Base-by-base conservation (phyloP, 2,888 invertebrate genomes). In the Balanococcus diminutus region DNA sequence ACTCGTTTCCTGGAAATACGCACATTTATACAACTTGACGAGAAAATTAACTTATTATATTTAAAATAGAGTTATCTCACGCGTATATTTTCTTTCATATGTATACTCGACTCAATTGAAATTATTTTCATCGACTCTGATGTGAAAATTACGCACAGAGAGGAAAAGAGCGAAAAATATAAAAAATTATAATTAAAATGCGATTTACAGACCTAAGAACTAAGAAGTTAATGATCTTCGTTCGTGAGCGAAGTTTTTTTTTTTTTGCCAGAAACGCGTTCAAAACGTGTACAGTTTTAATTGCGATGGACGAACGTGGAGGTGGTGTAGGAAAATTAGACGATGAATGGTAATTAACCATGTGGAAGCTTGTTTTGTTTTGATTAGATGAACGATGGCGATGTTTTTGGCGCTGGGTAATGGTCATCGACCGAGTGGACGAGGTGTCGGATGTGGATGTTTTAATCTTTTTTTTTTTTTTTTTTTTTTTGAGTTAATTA, bases 361-460 rank as follows among this genome's bases (percentile, higher is more conserved):
- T 16, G 14, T 16, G 67, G 56, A 22, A 67, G 67, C 28, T 67
- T 67, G 67, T 25, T 61, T 61, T 61, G 61, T 61, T 67, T 28
- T 67, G 28, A 28, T 31, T 16, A 67, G 28, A 14, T 11, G 11
- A 56, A 56, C 56, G 56, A 51, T 19, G 6, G 22, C 22, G 6
- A 8, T 56, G 19, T 67, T 31, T 67, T 67, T 16, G 67, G 28
- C 67, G 67, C n/a, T n/a, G n/a, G n/a, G 14, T 22, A 25, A 67
- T 67, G 67, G 67, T 67, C 67, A 67, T 67, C 67, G 67, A 67
- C 67, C 67, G 67, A 28, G n/a, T n/a, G n/a, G n/a, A n/a, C n/a
- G n/a, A 67, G 61, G 67, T 67, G 67, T 67, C 11, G 67, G 67
- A 67, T 16, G 14, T 11, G 25, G 28, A 3, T 5, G 25, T 0